Evolutionary conservation across 2,888 invertebrate genomes (phyloP), one percentile per base, ranked within the genome.

Genomic region (Cephus runcator): DNA sequence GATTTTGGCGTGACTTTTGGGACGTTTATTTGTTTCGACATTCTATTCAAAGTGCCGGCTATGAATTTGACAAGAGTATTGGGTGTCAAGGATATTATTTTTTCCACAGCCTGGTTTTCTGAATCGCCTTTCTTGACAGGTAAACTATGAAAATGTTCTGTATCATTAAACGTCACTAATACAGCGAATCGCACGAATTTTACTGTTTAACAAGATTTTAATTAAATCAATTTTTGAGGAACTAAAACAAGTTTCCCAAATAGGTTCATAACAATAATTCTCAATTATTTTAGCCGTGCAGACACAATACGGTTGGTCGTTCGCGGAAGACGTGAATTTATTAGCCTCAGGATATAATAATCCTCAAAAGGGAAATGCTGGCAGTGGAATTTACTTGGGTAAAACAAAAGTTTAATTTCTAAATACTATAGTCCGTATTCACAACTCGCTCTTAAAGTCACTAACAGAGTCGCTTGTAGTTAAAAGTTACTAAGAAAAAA

Each of bases 31-130:
- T 94, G 94, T 84, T 94, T 93, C 84, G 94, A 94, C 82, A 92
- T 94, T 30, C 80, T 93, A 15, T 94, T 93, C 84, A 77, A 91
- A 69, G 88, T 91, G 33, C 94, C 94, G 0, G 90, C 92, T 0
- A 83, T 93, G 4, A 84, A 85, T 6, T 88, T 93, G 69, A 90
- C 93, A 0, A 87, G 90, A 68, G 79, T 89, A 30, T 35, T 79
- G 12, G 88, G 91, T 11, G 85, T 94, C 9, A 92, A 90, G 40
- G 92, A 93, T 81, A 86, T 94, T 73, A 87, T 93, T 1, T 93
- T 91, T 82, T 88, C 93, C 0, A 92, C 93, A 0, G 93, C 93
- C n/a, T 94, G 94, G 94, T 92, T 93, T 77, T 93, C 93, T 68
- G 92, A 93, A 75, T 82, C 92, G 4, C 94, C 94, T 0, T 93